Conservation (phyloP, 1,140 invertebrate species). For the Choristoneura fumiferana region DNA sequence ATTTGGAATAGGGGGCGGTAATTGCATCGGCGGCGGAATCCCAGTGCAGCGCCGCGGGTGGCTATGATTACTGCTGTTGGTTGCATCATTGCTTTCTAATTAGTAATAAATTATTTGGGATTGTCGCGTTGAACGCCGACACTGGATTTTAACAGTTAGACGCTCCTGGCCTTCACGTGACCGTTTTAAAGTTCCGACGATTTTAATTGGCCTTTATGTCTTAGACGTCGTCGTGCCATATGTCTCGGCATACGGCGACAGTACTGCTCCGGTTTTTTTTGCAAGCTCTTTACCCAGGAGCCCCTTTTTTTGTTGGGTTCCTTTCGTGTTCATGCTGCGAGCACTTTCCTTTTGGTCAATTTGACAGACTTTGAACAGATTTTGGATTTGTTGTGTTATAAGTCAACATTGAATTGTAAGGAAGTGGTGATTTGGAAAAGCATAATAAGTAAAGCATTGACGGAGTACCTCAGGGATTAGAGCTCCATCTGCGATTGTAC, state of each 20-base stretch:
- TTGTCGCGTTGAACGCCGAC: no score
- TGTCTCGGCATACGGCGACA: not conserved
- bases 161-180: not conserved
- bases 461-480: no score
- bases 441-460: no score
- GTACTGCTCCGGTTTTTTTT: constrained; percentile 24
- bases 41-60: constrained; percentile 46
- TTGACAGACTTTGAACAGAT: constrained; percentile 19
- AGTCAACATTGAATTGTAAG: constrained; percentile 18
- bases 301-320: constrained; percentile 22
- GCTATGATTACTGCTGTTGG: not conserved
- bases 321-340: constrained; percentile 29
- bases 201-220: constrained; percentile 17
- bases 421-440: constrained; percentile 11
- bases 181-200: constrained; percentile 9
- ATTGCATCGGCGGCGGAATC: constrained; percentile 30
- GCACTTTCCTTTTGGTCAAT: constrained; percentile 38
- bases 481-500: no score
- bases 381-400: constrained; percentile 11
- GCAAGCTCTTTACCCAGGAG: constrained; percentile 15
- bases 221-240: constrained; percentile 7
- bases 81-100: constrained; percentile 9
- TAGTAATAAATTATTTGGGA: not conserved
- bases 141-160: no score
- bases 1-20: constrained; percentile 40